These are phyloP conservation scores for Neotoxoptera formosana DNA, from an alignment of 1,140 invertebrate genomes.

Conservation along the genomic window DNA sequence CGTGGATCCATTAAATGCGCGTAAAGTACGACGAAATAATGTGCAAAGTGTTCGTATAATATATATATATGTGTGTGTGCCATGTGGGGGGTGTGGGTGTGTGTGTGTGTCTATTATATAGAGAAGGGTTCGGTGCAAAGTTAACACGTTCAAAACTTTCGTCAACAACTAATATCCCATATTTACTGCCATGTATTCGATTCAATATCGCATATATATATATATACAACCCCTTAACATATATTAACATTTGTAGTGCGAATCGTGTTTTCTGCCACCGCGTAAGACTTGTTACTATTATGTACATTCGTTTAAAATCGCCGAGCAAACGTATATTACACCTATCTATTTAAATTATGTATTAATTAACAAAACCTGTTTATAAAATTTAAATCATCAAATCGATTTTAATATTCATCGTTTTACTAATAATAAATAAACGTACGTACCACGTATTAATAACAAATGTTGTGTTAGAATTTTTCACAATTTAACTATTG, in stretches of 20 bases:
- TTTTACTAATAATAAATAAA: constrained; percentile 19
- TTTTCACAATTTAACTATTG: constrained; percentile 13
- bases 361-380: constrained; percentile 35
- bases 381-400: background rate
- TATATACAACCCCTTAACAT: background rate
- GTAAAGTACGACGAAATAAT: background rate
- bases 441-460: background rate
- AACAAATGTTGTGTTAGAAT: background rate
- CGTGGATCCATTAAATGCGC: background rate
- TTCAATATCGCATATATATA: background rate
- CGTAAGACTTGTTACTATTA: background rate
- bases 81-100: too few species aligned
- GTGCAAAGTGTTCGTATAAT: background rate
- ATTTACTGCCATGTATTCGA: background rate
- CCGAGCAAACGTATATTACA: background rate
- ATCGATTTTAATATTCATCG: constrained; percentile 2
- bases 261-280: background rate
- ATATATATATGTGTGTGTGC: too few species aligned
- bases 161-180: background rate
- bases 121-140: background rate
- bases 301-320: background rate
- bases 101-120: background rate
- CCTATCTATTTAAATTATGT: background rate
- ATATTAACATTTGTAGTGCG: background rate
- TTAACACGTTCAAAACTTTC: constrained; percentile 2